Conservation (phyloP, 2,797 vertebrate species). For the Zalophus californianus region DNA sequence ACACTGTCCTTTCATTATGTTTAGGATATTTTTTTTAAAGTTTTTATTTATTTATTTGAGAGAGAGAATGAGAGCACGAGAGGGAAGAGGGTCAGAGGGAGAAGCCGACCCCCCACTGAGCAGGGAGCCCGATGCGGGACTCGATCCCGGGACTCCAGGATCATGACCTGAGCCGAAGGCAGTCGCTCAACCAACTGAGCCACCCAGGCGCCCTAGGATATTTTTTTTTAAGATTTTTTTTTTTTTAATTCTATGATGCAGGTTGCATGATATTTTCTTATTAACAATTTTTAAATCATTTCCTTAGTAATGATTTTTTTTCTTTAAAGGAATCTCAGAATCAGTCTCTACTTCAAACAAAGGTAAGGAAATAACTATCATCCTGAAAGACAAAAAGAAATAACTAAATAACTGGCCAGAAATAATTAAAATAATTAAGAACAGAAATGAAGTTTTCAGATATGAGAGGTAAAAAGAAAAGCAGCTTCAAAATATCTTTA, state of each 20-base stretch:
- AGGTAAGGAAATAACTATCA: not conserved
- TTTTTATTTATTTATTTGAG: no score
- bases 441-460: constrained; percentile 26
- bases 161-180: no score
- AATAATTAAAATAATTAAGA: not conserved
- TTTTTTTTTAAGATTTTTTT: not conserved
- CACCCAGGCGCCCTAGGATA: no score
- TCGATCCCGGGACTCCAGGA: no score
- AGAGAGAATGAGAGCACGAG: no score
- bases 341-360: constrained; percentile 22
- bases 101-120: no score
- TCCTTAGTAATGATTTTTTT: not conserved
- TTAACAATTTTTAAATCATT: constrained; percentile 13
- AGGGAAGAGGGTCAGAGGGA: no score
- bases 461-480: not conserved
- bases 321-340: not conserved
- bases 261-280: constrained; percentile 52
- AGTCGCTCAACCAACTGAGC: no score
- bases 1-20: not conserved
- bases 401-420: not conserved
- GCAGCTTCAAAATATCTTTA: constrained; percentile 34
- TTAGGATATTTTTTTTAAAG: not conserved
- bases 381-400: constrained; percentile 29
- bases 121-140: no score
- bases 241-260: not conserved